Conservation (phyloP, 2,113 vertebrate genomes). For the Cettia cetti region DNA sequence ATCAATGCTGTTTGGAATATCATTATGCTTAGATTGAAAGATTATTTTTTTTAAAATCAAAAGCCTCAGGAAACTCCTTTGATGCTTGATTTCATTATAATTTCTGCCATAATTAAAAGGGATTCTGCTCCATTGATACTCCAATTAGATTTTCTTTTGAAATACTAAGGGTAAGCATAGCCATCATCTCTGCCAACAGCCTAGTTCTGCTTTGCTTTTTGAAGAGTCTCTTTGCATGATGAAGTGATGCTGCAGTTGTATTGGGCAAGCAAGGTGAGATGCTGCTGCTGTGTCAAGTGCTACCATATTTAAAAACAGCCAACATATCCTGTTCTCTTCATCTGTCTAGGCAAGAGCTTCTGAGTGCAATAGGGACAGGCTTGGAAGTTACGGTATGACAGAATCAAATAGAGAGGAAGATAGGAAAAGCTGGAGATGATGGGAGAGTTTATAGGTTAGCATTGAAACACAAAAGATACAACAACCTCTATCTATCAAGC, state of each 20-base stretch:
- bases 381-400: background rate
- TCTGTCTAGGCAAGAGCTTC: background rate
- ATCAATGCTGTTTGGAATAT: background rate
- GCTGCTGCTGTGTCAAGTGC: background rate
- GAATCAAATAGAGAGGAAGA: background rate
- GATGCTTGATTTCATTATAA: background rate
- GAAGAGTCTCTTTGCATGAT: background rate
- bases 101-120: background rate
- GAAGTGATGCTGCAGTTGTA: background rate
- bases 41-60: background rate
- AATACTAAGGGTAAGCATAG: background rate
- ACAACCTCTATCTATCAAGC: background rate
- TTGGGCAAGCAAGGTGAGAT: background rate
- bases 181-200: background rate
- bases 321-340: background rate
- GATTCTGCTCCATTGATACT: background rate
- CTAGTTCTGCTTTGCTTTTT: background rate
- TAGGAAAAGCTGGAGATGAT: background rate
- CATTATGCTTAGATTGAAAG: background rate
- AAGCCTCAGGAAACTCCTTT: background rate
- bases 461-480: background rate
- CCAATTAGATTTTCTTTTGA: background rate
- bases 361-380: background rate
- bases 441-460: background rate
- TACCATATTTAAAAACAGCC: background rate